These are phyloP conservation scores for Heliothis subflexa DNA, from an alignment of 1,140 invertebrate species.

Conservation along the genomic window DNA sequence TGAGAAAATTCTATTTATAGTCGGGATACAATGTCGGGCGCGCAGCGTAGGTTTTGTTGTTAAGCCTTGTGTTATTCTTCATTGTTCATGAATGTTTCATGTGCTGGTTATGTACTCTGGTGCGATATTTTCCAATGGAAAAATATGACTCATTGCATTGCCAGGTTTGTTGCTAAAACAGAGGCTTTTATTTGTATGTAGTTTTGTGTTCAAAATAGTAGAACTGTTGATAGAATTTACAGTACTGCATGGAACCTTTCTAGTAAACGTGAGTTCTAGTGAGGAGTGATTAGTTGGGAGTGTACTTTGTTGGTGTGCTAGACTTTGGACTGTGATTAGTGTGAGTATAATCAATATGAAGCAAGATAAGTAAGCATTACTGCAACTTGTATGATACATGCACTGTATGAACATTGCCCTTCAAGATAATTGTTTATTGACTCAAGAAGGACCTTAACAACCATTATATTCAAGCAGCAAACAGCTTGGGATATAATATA, in stretches of 20 bases:
- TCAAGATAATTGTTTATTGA: too few species aligned
- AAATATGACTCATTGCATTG: constrained; percentile 11
- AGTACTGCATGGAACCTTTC: neutral
- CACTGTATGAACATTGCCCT: too few species aligned
- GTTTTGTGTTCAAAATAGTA: neutral
- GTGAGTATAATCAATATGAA: constrained; percentile 15
- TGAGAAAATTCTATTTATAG: constrained; percentile 82
- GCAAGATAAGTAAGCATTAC: constrained; percentile 13
- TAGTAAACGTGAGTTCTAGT: neutral
- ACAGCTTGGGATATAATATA: too few species aligned
- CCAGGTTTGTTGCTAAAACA: constrained; percentile 7
- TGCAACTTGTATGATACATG: neutral
- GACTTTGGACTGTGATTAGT: constrained; percentile 38
- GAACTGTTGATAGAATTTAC: constrained; percentile 1
- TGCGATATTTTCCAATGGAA: constrained; percentile 2
- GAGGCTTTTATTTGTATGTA: neutral
- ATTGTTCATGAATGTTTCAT: constrained; percentile 35
- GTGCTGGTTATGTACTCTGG: neutral
- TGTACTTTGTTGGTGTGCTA: constrained; percentile 19
- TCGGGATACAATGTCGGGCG: constrained; percentile 73
- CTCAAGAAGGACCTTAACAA: too few species aligned
- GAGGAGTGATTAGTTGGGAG: neutral
- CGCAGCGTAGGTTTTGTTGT: constrained; percentile 59
- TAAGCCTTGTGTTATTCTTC: constrained; percentile 53
- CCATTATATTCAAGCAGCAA: too few species aligned